Evolutionary conservation across 1,140 invertebrate species (phyloP), one percentile per base, ranked within the genome.

Genomic region (Phocides pigmalion): DNA sequence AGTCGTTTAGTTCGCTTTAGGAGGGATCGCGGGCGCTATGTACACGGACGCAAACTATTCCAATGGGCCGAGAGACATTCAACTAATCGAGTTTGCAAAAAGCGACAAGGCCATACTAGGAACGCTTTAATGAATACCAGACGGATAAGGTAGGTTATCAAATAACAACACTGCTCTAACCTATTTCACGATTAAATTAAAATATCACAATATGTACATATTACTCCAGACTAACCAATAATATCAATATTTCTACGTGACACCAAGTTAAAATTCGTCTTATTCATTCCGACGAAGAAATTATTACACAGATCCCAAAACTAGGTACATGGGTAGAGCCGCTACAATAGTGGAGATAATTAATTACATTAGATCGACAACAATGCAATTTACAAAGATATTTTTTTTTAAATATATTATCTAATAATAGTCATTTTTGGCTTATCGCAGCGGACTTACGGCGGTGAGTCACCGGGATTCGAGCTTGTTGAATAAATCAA

Each of bases 131-230:
- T 61, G 63, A 71, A 64, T 62, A 72, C 61, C 76, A 74, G 70
- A 74, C 76, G 70, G 75, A 79, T 73, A 72, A 65, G 49, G 69
- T 69, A 75, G 69, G 70, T 67, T 50, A 80, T 68, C 62, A 69
- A 72, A 79, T 78, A 81, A 70, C 74, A 76, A 75, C 63, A 83
- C 76, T 87, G 83, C 78, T 79, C 77, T 84, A 82, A 79, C 76
- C 82, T 88, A 86, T 75, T 81, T 69, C 74, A 83, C 71, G 73
- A 81, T 87, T 84, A 83, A 86, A 87, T 87, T 90, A 87, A 90
- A 89, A 90, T 90, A 90, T 90, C 87, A 90, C 87, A 87, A 85
- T 90, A 90, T 90, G 84, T 90, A 90, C 86, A 90, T 74, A 87
- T 85, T 86, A 87, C 67, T 81, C 78, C 78, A 81, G 62, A 83